A percentile compares a stretch with the other conserved stretches of the same genome.
These are phyloP conservation scores for Tautogolabrus adspersus DNA, from an alignment of 2,113 vertebrate genomes.

Conservation along the genomic window DNA sequence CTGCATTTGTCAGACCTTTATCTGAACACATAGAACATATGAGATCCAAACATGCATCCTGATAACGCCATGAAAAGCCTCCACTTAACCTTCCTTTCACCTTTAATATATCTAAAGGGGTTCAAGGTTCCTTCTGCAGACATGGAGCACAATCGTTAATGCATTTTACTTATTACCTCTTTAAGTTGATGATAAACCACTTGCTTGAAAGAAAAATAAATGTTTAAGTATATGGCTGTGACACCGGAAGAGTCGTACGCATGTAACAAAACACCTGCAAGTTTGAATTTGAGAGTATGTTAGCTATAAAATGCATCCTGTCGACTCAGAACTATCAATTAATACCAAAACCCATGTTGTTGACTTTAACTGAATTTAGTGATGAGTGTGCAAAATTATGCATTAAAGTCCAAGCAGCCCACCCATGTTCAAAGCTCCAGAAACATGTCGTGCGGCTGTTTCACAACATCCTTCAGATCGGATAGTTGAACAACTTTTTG, in stretches of 20 bases:
- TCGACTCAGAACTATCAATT: constrained; percentile 3
- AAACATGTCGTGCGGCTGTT: neutral
- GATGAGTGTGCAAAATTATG: neutral
- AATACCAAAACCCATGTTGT: no score
- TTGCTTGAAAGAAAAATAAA: constrained; percentile 27
- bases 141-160: neutral
- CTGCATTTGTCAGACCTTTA: no score
- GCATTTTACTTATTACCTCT: constrained; percentile 59
- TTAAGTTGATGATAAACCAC: constrained; percentile 13
- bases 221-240: constrained; percentile 47
- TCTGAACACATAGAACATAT: no score
- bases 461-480: neutral
- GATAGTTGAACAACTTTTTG: neutral
- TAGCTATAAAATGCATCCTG: neutral
- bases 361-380: neutral
- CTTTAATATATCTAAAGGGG: constrained; percentile 2
- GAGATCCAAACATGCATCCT: neutral
- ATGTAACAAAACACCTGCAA: neutral
- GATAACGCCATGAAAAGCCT: constrained; percentile 16
- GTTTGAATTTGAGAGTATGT: neutral
- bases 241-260: constrained; percentile 11
- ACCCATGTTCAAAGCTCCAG: neutral
- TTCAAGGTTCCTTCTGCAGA: neutral
- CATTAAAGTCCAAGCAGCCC: neutral
- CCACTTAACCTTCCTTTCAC: constrained; percentile 12